Evolutionary conservation across 1,140 invertebrate species (phyloP), one percentile per base, ranked within the genome.

Genomic region (Bombus impatiens): DNA sequence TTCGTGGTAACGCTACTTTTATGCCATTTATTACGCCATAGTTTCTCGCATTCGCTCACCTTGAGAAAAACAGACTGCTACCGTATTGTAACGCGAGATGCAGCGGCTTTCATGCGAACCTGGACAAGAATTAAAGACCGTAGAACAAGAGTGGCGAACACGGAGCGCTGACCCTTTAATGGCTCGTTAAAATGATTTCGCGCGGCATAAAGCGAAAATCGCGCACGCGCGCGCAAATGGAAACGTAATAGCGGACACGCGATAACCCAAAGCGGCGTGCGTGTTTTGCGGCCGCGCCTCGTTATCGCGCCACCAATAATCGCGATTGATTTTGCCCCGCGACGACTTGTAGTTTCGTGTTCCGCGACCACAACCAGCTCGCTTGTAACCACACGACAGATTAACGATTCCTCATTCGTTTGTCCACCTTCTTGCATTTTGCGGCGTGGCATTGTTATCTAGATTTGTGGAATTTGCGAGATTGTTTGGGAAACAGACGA

Each of bases 311-410:
- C 57, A 37, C 40, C 42, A 83, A 83, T 83, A 71, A 81, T 81
- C 68, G 37, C 79, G 47, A 81, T 81, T 57, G 79, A 81, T 81
- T 81, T 72, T 81, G 53, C 44, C 70, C 12, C 65, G 78, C 67
- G 67, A 44, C 65, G 13, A 53, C 67, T 77, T 59, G 75, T 28
- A 35, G 53, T 59, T 57, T 28, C 35, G 25, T 32, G 68, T 22
- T 40, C 1, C 35, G 40, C 25, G 47, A 76, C 42, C 74, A 6
- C 74, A 53, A 9, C 13, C 32, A 18, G 42, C 22, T n/a, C n/a
- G 40, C 72, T 42, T 25, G 4, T 25, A 4, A 32, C 35, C 32
- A 12, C 75, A 18, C 32, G 13, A 28, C 25, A 9, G 42, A 42
- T 57, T 35, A 57, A 76, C 74, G 74, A 77, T 77, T 77, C 8